phyloP scores from a whole-genome alignment of 2,888 invertebrate species.

The Chaetogeoica ovagalla region DNA sequence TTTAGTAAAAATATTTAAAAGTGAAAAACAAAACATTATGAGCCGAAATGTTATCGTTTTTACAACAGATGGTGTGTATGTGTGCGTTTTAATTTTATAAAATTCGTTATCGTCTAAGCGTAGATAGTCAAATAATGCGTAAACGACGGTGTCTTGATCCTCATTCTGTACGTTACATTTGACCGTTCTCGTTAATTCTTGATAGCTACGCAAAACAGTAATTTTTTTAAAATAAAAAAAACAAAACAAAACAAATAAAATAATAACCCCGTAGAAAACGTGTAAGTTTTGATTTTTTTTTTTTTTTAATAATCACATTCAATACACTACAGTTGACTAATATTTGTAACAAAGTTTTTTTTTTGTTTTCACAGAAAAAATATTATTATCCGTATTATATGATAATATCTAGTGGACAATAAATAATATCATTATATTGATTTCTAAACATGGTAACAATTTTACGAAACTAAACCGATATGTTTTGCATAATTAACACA shows the following conservation, averaged over 20 bases:
- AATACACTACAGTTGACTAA: conserved; percentile 44
- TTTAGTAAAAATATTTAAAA: conserved; percentile 18
- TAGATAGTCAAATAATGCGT: conserved; percentile 40
- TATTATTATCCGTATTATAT: conserved; percentile 11
- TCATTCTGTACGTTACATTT: conserved; percentile 43
- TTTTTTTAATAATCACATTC: conserved; percentile 42
- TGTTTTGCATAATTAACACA: conserved; percentile 35
- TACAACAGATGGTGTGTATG: conserved; percentile 35
- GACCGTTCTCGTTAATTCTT: conserved; percentile 52
- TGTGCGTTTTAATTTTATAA: conserved; percentile 23
- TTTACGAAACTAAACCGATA: conserved; percentile 34
- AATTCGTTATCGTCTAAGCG: conserved; percentile 46
- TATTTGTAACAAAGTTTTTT: conserved; percentile 31
- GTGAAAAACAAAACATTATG: conserved; percentile 29
- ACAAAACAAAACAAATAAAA: conserved; percentile 20
- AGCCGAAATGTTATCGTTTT: conserved; percentile 34
- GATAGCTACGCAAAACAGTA: conserved; percentile 51
- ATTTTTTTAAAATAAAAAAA: conserved; percentile 25
- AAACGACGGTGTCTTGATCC: conserved; percentile 30
- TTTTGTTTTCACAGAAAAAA: conserved; percentile 32
- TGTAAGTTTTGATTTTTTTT: conserved; percentile 21
- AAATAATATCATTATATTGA: background rate
- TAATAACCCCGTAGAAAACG: conserved; percentile 25
- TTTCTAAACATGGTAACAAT: conserved; percentile 38
- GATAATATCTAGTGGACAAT: conserved; percentile 34